Evolutionary conservation across 2,797 vertebrate genomes (phyloP), one percentile per base, ranked within the genome.

Genomic region (Buphagus erythrorhynchus): DNA sequence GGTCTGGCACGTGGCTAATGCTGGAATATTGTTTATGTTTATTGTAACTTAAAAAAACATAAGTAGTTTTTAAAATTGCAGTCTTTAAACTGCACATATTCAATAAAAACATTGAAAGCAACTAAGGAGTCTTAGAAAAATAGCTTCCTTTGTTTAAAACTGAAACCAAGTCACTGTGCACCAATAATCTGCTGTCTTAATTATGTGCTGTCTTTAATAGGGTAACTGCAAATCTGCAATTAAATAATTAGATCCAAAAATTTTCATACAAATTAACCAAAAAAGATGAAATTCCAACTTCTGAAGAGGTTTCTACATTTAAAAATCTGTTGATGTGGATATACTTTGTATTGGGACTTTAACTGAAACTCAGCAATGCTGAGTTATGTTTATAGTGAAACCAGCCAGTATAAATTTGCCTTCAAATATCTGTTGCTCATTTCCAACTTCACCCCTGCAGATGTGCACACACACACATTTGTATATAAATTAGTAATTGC

Each of bases 191-290:
- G 31, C 43, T 61, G 7, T 80, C 33, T 81, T 91, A 89, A 90
- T 86, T 40, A 85, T 35, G 40, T 45, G 13, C 26, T 42, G 28
- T 29, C 43, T 67, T 86, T 52, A 59, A 26, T 6, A 76, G 4
- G 6, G 8, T 69, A 73, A 67, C 57, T 62, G 15, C 33, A 85
- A 86, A 16, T 43, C 51, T 85, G 42, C 36, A 88, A 71, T 74
- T 68, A 59, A 95, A 68, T 61, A 91, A 84, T 95, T 93, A 40
- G 17, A 58, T 38, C 35, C 54, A 22, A 88, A 93, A 86, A 35
- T 33, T 22, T 76, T 83, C 35, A 79, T 18, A 5, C 4, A 79
- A 42, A 55, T 21, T 24, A 35, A 11, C 2, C 45, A 21, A 46
- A 35, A 31, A 16, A 3, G 46, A 62, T 6, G 6, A 31, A 57